Conservation (phyloP, 1,140 invertebrate species). For the Eupeodes corollae region DNA sequence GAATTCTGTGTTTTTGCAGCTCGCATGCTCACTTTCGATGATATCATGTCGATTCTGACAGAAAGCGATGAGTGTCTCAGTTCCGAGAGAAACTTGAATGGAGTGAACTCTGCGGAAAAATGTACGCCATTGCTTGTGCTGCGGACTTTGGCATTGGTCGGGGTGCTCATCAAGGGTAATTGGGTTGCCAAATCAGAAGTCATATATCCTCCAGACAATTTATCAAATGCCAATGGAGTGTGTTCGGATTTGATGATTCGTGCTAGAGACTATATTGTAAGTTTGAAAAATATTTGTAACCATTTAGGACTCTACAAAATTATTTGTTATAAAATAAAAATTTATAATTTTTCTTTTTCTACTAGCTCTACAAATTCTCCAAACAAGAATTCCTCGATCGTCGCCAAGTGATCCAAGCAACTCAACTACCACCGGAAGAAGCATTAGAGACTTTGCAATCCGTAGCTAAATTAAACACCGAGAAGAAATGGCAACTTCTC, state of each 20-base stretch:
- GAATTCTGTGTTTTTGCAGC: constrained; percentile 41
- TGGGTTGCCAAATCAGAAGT: constrained; percentile 83
- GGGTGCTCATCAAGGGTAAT: constrained; percentile 72
- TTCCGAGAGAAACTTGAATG: too few species aligned
- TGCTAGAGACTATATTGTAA: constrained; percentile 78
- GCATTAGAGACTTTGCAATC: constrained; percentile 67
- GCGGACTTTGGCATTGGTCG: constrained; percentile 49
- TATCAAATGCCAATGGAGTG: constrained; percentile 57
- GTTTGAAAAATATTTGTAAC: too few species aligned
- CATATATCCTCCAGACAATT: constrained; percentile 60
- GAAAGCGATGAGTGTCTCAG: constrained; percentile 11
- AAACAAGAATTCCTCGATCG: constrained; percentile 62
- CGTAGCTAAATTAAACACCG: constrained; percentile 52
- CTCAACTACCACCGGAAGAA: constrained; percentile 68
- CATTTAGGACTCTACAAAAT: too few species aligned
- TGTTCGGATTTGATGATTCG: constrained; percentile 63
- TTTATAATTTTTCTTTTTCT: too few species aligned
- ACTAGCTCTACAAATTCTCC: constrained; percentile 67
- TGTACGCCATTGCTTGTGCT: constrained; percentile 38
- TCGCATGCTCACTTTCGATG: constrained; percentile 60
- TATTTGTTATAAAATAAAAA: too few species aligned
- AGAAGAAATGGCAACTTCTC: constrained; percentile 70
- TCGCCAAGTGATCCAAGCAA: constrained; percentile 56
- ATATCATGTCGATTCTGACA: constrained; percentile 49
- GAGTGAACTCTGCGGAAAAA: constrained; percentile 31